Conservation (phyloP, 2,113 vertebrate species). For the Parus major region DNA sequence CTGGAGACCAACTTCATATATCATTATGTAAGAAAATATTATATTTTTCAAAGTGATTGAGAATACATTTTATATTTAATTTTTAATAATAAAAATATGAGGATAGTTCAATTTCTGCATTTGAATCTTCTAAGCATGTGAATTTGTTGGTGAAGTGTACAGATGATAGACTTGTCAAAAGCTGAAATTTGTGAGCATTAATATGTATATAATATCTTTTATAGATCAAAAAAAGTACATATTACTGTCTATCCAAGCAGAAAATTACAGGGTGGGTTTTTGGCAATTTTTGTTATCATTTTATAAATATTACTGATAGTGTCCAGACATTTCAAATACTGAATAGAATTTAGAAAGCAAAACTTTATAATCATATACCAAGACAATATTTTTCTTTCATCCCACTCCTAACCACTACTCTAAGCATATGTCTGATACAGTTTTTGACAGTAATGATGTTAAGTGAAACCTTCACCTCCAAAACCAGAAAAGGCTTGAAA, state of each 20-base stretch:
- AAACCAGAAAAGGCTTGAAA: not conserved
- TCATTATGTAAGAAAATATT: not conserved
- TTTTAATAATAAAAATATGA: not conserved
- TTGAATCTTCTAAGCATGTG: not conserved
- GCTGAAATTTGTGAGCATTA: not conserved
- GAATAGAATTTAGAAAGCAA: not conserved
- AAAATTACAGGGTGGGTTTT: not conserved
- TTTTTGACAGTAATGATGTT: not conserved
- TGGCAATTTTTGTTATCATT: not conserved
- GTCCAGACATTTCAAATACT: not conserved
- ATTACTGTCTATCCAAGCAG: not conserved
- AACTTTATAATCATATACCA: not conserved
- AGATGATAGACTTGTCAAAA: not conserved
- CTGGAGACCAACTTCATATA: not conserved
- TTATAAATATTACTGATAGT: not conserved
- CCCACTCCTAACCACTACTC: not conserved
- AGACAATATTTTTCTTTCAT: not conserved
- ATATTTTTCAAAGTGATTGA: not conserved
- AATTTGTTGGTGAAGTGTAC: not conserved
- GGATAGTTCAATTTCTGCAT: not conserved
- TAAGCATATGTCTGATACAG: fast-evolving
- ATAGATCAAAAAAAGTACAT: not conserved
- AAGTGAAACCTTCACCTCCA: not conserved
- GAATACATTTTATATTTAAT: not conserved
- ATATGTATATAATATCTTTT: not conserved